Base-by-base conservation (phyloP, 2,113 vertebrate species). In the Charadrius vociferus region DNA sequence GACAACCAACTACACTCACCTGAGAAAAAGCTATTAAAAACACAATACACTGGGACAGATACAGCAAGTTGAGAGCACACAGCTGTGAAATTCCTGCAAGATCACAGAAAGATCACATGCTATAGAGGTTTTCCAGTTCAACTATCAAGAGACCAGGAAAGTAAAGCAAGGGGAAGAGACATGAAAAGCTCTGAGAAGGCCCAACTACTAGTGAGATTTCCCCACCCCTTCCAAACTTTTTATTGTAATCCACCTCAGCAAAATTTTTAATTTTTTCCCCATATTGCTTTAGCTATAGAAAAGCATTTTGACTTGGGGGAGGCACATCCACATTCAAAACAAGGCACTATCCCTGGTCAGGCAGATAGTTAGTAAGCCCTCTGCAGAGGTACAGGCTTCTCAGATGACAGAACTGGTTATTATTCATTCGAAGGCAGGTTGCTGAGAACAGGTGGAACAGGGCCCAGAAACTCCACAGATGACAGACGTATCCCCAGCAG, bases 11-110 rank as follows among this genome's bases (percentile, higher is more conserved):
- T 26, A 30, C 10, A 26, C 3, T 7, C 20, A 59, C 11, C 63
- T 24, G 32, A 47, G 26, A 26, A 89, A 49, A 12, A 55, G 12
- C 34, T 39, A 21, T 32, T n/a, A 49, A 27, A 81, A 66, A 4
- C 63, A 66, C 29, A 34, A 5, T 1, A 4, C 23, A 14, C 0
- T 1, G 10, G 19, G n/a, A 59, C 17, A 75, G 15, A 49, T 1
- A 14, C 0, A 0, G 41, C 36, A 36, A 6, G 1, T 0, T 26
- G n/a, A 45, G 20, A 63, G 52, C 52, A 39, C 3, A 1, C 3
- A 59, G 36, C 62, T 43, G 21, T 34, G 53, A 58, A 30, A 82
- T 16, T n/a, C 84, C 90, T 9, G 6, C 52, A 53, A 59, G 32
- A 84, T 7, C 23, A 43, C 24, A 53, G 39, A 22, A n/a, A 45